A percentile compares a stretch with the other conserved stretches of the same genome.
Evolutionary conservation across 2,113 vertebrate genomes (phyloP).

Genomic region (Sylvilagus bachmani): DNA sequence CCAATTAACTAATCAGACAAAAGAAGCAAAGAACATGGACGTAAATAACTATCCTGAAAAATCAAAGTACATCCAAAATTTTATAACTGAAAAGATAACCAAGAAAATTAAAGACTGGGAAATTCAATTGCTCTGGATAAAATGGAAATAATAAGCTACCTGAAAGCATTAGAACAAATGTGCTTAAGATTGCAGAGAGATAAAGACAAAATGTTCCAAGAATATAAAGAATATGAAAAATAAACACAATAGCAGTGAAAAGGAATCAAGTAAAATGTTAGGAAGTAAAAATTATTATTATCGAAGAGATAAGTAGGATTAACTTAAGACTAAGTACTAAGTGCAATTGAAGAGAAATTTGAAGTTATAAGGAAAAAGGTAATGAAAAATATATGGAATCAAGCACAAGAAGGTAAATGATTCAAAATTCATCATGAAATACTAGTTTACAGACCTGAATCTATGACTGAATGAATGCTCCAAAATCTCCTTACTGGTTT

Average conservation of each 20-base stretch:
- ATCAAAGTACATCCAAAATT: background rate
- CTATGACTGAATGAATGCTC: background rate
- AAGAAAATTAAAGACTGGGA: background rate
- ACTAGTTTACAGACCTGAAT: background rate
- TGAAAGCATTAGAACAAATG: background rate
- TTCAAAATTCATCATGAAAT: background rate
- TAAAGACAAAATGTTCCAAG: background rate
- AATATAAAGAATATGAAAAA: conserved; percentile 3
- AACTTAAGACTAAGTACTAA: conserved; percentile 15
- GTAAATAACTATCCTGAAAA: background rate
- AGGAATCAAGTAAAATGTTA: background rate
- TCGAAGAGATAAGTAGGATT: background rate
- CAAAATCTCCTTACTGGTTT: background rate
- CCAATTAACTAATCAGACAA: background rate
- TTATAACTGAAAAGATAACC: background rate
- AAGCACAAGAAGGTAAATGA: background rate
- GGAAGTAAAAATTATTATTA: background rate
- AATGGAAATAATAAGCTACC: background rate
- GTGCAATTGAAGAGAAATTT: background rate
- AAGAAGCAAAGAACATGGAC: background rate
- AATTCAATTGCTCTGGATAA: background rate
- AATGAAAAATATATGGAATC: background rate
- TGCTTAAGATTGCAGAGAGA: background rate
- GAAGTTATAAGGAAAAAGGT: background rate
- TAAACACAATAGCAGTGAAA: background rate